A percentile compares a stretch with the other conserved stretches of the same genome.
Conservation (phyloP, 1,140 invertebrate genomes). For the Dufourea novaeangliae region DNA sequence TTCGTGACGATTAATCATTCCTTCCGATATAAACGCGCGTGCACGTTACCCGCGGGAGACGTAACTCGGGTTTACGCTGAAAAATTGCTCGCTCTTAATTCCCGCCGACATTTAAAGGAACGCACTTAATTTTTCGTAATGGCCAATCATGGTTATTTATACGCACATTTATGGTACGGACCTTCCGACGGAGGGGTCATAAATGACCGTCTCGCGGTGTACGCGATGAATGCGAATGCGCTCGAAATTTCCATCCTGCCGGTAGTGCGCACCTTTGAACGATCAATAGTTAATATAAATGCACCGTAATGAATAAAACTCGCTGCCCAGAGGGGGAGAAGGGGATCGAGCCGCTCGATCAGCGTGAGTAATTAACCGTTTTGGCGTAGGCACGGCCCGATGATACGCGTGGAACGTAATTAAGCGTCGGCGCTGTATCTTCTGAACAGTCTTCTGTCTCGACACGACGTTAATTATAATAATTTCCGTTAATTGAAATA, state of each 20-base stretch:
- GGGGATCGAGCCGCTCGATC: constrained; percentile 28
- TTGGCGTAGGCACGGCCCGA: constrained; percentile 41
- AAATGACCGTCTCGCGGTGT: constrained; percentile 1
- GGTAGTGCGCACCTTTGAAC: background rate
- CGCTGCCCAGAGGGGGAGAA: background rate
- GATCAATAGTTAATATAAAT: constrained; percentile 42
- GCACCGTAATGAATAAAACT: constrained; percentile 27
- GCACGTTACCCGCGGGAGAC: constrained; percentile 1
- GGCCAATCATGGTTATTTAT: constrained; percentile 45
- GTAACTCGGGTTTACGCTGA: constrained; percentile 25
- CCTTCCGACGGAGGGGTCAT: constrained; percentile 22
- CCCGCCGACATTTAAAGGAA: constrained; percentile 48
- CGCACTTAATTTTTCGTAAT: constrained; percentile 45
- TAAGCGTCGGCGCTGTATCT: constrained; percentile 60
- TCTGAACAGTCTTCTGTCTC: constrained; percentile 35
- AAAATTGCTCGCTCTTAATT: constrained; percentile 51
- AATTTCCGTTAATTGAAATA: background rate
- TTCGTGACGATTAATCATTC: constrained; percentile 28
- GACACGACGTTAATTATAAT: background rate
- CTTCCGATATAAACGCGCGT: constrained; percentile 39
- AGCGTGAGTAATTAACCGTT: constrained; percentile 64
- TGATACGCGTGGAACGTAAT: constrained; percentile 65
- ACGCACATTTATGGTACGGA: constrained; percentile 37
- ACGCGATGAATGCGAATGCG: background rate
- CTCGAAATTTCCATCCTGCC: background rate